Conservation (phyloP, 1,140 invertebrate genomes). For the Camponotus vicinus region DNA sequence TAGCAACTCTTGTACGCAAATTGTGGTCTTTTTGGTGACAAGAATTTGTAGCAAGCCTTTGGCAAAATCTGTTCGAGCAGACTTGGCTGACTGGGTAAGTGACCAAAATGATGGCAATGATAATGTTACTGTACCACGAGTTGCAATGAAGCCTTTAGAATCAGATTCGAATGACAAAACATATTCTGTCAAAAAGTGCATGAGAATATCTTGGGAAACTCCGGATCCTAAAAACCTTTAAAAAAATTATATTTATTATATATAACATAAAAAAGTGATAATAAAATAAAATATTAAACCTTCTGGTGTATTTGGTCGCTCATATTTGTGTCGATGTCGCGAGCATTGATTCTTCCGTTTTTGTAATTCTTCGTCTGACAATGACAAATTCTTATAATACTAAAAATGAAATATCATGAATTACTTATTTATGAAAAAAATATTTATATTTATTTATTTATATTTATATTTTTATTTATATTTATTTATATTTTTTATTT, state of each 20-base stretch:
- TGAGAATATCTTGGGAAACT: conserved; percentile 66
- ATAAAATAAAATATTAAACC: background rate
- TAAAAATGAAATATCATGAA: conserved; percentile 70
- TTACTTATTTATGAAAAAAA: conserved; percentile 2
- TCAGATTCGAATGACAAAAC: background rate
- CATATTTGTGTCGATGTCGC: conserved; percentile 49
- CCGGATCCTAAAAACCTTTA: conserved; percentile 83
- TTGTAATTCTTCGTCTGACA: conserved; percentile 79
- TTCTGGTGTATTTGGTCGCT: background rate
- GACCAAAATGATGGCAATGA: no score
- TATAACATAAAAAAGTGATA: background rate
- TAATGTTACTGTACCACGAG: background rate
- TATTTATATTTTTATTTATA: conserved; percentile 26
- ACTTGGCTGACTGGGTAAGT: no score
- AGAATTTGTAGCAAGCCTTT: no score
- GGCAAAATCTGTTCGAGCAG: no score
- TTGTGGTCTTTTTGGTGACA: no score
- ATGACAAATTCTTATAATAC: conserved; percentile 82
- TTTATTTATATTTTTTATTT: conserved; percentile 41
- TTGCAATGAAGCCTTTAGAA: no score
- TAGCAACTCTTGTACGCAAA: no score
- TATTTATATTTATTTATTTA: conserved; percentile 40
- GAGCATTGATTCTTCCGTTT: conserved; percentile 82
- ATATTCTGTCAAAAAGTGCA: conserved; percentile 22
- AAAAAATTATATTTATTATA: conserved; percentile 54